Base-by-base conservation (phyloP, 1,140 invertebrate species). In the Elymnias hypermnestra region DNA sequence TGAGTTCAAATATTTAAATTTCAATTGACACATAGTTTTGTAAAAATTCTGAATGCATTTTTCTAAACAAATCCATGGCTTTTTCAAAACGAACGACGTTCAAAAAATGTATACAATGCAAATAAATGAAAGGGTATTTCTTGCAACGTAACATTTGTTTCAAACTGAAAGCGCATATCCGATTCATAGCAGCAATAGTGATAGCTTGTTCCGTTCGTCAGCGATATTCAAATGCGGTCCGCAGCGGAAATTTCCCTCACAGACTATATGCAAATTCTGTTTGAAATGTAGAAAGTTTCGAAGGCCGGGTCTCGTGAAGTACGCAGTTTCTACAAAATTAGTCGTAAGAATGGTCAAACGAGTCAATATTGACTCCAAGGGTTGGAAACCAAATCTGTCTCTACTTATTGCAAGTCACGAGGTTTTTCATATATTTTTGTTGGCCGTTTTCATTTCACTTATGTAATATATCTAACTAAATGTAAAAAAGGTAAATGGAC, bases 261-360 rank as follows among this genome's bases (percentile, higher is more conserved):
- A 65, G 72, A 66, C 68, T 75, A 59, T 72, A 26, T 79, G 75
- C 65, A 79, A 72, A 76, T 79, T 65, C 53, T 67, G 60, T 76
- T 76, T n/a, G n/a, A 71, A 63, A 73, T 71, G 58, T 63, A 67
- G 47, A 73, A 76, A 76, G 58, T 76, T 79, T 65, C 63, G 59
- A 65, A 71, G 22, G 75, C 69, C 23, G n/a, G n/a, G n/a, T n/a
- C n/a, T 9, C 3, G 23, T 26, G 23, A 1, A 26, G 2, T 26
- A 79, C 74, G 76, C 63, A 79, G 68, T 76, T 76, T 74, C 71
- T 65, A 74, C 74, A 71, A 74, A 72, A 79, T 76, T 72, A 76
- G 63, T 70, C 58, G 58, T 47, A 56, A 63, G 61, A 75, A 68
- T 26, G n/a, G 63, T 55, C 66, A 57, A 58, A 58, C 44, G 42